A percentile compares a stretch with the other conserved stretches of the same genome.
Conservation (phyloP, 2,113 vertebrate genomes). For the Elachura formosa region DNA sequence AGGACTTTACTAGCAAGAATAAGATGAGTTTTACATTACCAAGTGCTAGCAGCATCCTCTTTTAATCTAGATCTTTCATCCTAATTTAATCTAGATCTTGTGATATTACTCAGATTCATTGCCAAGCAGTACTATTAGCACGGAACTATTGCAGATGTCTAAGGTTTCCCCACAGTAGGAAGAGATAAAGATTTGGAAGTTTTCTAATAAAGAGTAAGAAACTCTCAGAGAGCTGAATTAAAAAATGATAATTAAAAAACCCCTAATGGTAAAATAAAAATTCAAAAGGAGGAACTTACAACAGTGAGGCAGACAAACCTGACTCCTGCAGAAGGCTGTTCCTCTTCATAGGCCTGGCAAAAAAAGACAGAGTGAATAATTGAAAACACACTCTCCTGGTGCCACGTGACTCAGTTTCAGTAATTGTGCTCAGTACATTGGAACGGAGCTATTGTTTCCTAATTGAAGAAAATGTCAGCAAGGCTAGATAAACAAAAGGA, state of each 20-base stretch:
- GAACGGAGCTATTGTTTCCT: slow-evolving; percentile 54
- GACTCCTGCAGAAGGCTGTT: slow-evolving; percentile 56
- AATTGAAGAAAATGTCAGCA: slow-evolving; percentile 49
- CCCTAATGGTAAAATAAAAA: neutral
- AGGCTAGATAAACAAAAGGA: slow-evolving; percentile 47
- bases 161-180: neutral
- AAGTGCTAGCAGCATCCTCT: neutral
- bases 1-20: neutral
- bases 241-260: neutral
- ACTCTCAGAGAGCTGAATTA: neutral
- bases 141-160: neutral
- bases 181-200: neutral
- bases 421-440: slow-evolving; percentile 55
- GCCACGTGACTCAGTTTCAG: slow-evolving; percentile 54
- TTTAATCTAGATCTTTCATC: neutral
- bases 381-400: slow-evolving; percentile 63
- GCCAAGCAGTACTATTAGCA: neutral
- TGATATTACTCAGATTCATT: neutral
- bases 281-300: slow-evolving; percentile 55
- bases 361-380: slow-evolving; percentile 62
- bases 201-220: neutral
- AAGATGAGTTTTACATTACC: neutral
- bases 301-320: slow-evolving; percentile 43
- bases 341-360: slow-evolving; percentile 64
- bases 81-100: neutral